Base-by-base conservation (phyloP, 2,888 invertebrate species). In the Eristalis intricaria region DNA sequence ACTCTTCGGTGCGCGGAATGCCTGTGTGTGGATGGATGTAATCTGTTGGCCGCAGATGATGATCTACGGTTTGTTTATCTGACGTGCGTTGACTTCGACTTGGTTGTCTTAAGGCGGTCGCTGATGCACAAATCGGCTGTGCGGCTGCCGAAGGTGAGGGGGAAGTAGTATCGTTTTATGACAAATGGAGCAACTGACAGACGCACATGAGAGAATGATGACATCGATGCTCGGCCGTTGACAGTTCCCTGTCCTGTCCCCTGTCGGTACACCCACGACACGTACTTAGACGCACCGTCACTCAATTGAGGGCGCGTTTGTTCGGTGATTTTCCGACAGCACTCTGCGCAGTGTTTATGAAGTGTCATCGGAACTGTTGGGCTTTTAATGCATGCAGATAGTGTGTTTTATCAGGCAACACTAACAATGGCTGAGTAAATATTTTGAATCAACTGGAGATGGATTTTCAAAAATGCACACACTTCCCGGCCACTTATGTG, bases 351-450 rank as follows among this genome's bases (percentile, higher is more conserved):
- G 74, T 88, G 84, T 89, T 89, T 89, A 81, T 88, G 77, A 80
- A 84, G 80, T 89, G 89, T 89, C 87, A 80, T 81, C 87, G 88
- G 78, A 86, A 85, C 87, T 85, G 84, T 84, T 78, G 87, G 78
- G 85, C 83, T 80, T 32, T 89, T 74, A 89, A 88, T 88, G 88
- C 88, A 80, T 73, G 82, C 76, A 82, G 86, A 88, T 88, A 84
- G 83, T 88, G 83, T 88, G 84, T 84, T 89, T 88, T 86, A 89
- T 88, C 86, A 88, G 81, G 83, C 88, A 80, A 89, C 88, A 86
- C 79, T 74, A 87, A 84, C 84, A 81, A 81, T 85, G 76, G 81
- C 88, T 84, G 84, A 81, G 84, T 76, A 89, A 88, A 89, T 83
- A 89, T 88, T 88, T 89, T 87, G 88, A 89, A 89, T 85, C 58